Percentiles rank a stretch among this genome's conserved stretches.
Evolutionary conservation across 2,797 vertebrate species (phyloP).

Genomic region (Platalea minor): DNA sequence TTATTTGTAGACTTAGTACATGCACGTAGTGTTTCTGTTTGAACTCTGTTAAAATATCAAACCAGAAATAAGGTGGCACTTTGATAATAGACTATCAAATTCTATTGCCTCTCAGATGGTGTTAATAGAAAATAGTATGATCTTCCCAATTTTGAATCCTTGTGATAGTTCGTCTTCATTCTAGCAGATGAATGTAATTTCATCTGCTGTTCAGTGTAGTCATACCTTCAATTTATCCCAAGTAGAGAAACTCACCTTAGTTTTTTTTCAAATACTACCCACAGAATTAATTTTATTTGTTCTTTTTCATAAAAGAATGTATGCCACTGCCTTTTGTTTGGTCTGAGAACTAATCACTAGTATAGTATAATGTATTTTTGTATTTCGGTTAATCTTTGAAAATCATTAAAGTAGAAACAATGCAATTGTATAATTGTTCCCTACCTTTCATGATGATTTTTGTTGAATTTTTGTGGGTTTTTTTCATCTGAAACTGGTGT

Average conservation of each 20-base stretch:
- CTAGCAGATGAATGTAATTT: not conserved
- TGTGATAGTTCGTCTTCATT: not conserved
- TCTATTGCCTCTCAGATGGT: not conserved
- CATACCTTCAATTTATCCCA: not conserved
- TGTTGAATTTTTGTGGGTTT: not conserved
- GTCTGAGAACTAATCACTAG: not conserved
- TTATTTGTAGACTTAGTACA: not conserved
- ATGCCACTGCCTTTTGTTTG: not conserved
- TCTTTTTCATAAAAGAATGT: not conserved
- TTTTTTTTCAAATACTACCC: not conserved
- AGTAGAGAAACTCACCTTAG: not conserved
- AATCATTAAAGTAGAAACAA: not conserved
- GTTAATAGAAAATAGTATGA: not conserved
- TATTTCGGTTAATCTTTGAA: not conserved
- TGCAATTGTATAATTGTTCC: not conserved
- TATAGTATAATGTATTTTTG: not conserved
- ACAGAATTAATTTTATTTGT: not conserved
- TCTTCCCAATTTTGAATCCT: not conserved
- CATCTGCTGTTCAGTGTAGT: not conserved
- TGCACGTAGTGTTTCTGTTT: not conserved
- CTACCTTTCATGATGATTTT: not conserved
- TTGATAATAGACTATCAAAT: not conserved
- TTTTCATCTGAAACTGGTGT: not conserved
- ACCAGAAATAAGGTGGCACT: not conserved
- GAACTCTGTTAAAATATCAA: not conserved